Evolutionary conservation across 30 jellyfish, hydroid and myxozoan species (phyloP).

Genomic region (Hydractinia symbiolongicarpus): DNA sequence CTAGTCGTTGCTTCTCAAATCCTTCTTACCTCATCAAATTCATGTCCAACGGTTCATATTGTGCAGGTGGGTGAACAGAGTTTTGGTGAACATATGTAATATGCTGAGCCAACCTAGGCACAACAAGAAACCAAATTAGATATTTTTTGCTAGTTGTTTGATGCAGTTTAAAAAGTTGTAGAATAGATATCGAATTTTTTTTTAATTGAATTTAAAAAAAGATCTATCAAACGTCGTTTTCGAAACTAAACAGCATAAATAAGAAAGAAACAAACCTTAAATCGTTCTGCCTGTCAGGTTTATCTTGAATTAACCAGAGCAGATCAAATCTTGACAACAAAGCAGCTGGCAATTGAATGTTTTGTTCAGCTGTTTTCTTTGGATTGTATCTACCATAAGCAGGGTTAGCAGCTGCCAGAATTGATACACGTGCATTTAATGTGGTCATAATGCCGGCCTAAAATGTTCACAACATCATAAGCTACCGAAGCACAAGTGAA

Average conservation of each 20-base stretch:
- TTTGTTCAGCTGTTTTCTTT: conserved; percentile 93
- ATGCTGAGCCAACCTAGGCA: conserved; percentile 87
- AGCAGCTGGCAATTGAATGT: conserved; percentile 99
- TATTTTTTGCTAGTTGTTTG: not conserved
- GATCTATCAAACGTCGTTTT: not conserved
- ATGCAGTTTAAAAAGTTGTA: not conserved
- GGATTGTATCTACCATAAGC: conserved; percentile 99
- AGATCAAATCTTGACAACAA: conserved; percentile 90
- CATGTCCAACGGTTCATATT: conserved; percentile 82
- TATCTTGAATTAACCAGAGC: conserved; percentile 97
- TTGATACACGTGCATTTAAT: conserved; percentile 97
- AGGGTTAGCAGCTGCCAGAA: conserved; percentile 99
- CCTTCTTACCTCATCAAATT: conserved; percentile 72
- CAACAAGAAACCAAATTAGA: not conserved
- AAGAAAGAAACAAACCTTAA: conserved; percentile 36
- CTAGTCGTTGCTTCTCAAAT: too few species aligned
- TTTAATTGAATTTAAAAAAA: not conserved
- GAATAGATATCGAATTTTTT: not conserved
- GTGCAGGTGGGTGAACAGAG: conserved; percentile 95
- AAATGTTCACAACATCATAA: not conserved
- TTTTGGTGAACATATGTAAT: conserved; percentile 90
- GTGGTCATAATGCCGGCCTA: conserved; percentile 99
- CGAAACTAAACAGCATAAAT: not conserved
- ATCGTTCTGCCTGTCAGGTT: conserved; percentile 92
- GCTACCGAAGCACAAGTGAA: not conserved